phyloP scores from a whole-genome alignment of 2,888 invertebrate species.

The Drosophila melanosoma region DNA sequence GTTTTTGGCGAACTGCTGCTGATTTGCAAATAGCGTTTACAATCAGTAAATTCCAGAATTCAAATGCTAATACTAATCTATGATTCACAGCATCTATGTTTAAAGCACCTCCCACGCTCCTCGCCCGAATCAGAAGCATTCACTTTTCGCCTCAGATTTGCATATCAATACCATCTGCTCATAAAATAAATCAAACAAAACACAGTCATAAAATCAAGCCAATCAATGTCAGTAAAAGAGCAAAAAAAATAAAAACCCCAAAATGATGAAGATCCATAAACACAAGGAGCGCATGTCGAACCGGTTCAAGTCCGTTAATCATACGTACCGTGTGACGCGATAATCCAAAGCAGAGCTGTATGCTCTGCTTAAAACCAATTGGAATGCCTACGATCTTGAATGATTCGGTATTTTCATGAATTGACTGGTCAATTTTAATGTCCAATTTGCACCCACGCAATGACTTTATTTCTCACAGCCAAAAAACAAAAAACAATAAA shows the following conservation, averaged over 20 bases:
- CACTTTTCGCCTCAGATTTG: conserved; percentile 39
- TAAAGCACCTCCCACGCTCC: conserved; percentile 29
- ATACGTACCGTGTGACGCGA: conserved; percentile 65
- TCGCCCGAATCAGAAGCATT: conserved; percentile 26
- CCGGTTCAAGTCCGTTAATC: conserved; percentile 47
- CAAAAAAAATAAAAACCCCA: conserved; percentile 25
- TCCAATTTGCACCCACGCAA: conserved; percentile 76
- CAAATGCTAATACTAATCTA: conserved; percentile 40
- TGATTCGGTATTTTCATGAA: conserved; percentile 78
- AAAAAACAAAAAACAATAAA: conserved; percentile 2
- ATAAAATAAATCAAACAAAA: conserved; percentile 32
- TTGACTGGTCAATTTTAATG: conserved; percentile 65
- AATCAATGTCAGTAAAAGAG: conserved; percentile 47
- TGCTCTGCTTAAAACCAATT: conserved; percentile 71
- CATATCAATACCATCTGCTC: conserved; percentile 46
- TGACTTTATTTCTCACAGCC: conserved; percentile 28
- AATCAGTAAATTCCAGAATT: conserved; percentile 11
- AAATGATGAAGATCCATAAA: conserved; percentile 24
- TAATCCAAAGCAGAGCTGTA: conserved; percentile 5
- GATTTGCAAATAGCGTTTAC: conserved; percentile 22
- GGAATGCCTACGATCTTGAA: conserved; percentile 72
- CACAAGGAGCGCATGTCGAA: conserved; percentile 14
- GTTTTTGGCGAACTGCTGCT: background rate
- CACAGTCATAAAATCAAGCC: conserved; percentile 29
- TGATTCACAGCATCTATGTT: background rate